phyloP scores from a whole-genome alignment of 2,888 invertebrate genomes.

The Meiosimyza platycephala region DNA sequence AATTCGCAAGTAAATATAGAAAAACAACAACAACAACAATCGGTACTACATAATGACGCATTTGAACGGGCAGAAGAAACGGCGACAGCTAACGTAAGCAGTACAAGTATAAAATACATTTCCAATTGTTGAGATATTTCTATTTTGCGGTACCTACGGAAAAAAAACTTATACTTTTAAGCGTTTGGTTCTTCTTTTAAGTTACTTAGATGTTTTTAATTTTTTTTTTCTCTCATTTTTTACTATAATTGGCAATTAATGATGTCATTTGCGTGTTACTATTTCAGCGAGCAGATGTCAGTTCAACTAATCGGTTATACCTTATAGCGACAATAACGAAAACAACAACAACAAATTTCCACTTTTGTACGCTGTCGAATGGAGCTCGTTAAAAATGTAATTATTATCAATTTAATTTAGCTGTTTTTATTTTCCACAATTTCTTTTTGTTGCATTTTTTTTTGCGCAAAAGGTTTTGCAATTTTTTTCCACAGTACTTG shows the following conservation, averaged over 20 bases:
- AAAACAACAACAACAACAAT: not conserved
- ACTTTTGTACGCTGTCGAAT: not conserved
- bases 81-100: not conserved
- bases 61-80: too few species aligned
- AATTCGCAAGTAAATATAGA: slow-evolving; percentile 17
- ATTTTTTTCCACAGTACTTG: slow-evolving; percentile 20
- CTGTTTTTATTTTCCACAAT: slow-evolving; percentile 21
- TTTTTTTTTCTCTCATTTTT: not conserved
- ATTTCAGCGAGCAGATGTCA: slow-evolving; percentile 3
- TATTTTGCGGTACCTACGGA: slow-evolving; percentile 14
- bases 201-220: slow-evolving; percentile 19
- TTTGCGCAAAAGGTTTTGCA: slow-evolving; percentile 6
- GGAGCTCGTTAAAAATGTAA: slow-evolving; percentile 5
- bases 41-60: too few species aligned
- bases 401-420: slow-evolving; percentile 26
- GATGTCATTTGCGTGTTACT: slow-evolving; percentile 47
- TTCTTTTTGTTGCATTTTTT: slow-evolving; percentile 15
- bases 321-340: too few species aligned
- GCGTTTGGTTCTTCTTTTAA: slow-evolving; percentile 13
- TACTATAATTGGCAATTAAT: slow-evolving; percentile 27
- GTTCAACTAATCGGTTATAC: not conserved
- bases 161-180: slow-evolving; percentile 20
- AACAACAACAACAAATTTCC: too few species aligned
- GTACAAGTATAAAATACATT: slow-evolving; percentile 29
- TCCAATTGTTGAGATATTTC: slow-evolving; percentile 18